Percentiles rank a stretch among this genome's conserved stretches.
phyloP scores from a whole-genome alignment of 2,888 invertebrate genomes.

The Ephialtes manifestator region DNA sequence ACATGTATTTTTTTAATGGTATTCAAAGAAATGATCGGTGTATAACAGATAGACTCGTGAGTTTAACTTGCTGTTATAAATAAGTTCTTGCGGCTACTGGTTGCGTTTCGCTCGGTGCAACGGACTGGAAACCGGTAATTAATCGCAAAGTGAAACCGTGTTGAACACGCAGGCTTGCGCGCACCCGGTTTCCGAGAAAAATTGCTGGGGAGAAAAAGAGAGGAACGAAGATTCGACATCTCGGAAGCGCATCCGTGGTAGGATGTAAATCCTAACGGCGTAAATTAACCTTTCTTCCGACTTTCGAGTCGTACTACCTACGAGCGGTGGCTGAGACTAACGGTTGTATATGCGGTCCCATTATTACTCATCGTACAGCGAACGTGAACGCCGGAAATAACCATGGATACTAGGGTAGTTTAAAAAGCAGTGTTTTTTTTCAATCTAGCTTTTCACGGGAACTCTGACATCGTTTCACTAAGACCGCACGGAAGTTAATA shows the following conservation, averaged over 20 bases:
- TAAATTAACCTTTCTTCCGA: constrained; percentile 61
- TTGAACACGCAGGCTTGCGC: constrained; percentile 47
- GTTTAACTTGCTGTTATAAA: constrained; percentile 34
- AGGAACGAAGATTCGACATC: constrained; percentile 33
- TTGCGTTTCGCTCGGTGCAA: constrained; percentile 60
- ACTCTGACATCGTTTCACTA: too few relatives aligned
- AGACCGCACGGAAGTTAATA: too few relatives aligned
- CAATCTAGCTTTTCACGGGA: too few relatives aligned
- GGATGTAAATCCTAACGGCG: constrained; percentile 56
- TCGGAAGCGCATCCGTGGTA: constrained; percentile 20
- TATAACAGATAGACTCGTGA: constrained; percentile 24
- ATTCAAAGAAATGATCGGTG: constrained; percentile 12
- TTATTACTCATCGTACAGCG: constrained; percentile 18
- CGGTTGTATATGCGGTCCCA: constrained; percentile 16
- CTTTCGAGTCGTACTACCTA: constrained; percentile 55
- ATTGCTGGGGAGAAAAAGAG: background rate
- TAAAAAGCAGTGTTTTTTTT: too few relatives aligned
- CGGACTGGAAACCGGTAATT: constrained; percentile 64
- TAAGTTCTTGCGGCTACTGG: constrained; percentile 6
- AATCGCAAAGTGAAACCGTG: constrained; percentile 67
- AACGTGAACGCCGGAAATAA: background rate
- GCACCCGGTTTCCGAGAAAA: background rate
- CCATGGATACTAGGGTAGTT: background rate
- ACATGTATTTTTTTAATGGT: background rate
- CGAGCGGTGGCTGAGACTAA: constrained; percentile 8